Conservation (phyloP, 2,113 vertebrate genomes). For the Indicator indicator region DNA sequence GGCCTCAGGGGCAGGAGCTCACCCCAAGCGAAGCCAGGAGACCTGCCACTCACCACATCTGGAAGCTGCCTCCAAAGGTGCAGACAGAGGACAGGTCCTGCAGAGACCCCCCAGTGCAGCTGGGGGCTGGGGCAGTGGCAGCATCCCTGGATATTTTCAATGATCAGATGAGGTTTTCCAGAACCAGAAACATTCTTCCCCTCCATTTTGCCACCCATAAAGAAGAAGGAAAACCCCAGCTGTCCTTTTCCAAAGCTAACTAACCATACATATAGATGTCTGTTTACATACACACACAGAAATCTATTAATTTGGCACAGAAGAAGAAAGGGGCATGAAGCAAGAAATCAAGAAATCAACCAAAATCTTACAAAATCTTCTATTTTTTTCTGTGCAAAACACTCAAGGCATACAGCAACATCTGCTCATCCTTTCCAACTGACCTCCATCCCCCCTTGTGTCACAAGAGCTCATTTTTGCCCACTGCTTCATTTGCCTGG, state of each 20-base stretch:
- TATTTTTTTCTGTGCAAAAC: not conserved
- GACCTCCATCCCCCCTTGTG: not conserved
- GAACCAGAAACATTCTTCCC: not conserved
- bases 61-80: not conserved
- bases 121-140: rapidly evolving
- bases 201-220: not conserved
- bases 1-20: not conserved
- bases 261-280: rapidly evolving
- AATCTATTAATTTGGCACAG: not conserved
- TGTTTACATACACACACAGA: rapidly evolving
- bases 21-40: not conserved
- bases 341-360: not conserved
- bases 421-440: not conserved
- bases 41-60: not conserved
- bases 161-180: not conserved
- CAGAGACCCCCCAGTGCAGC: rapidly evolving
- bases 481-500: rapidly evolving
- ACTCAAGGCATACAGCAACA: not conserved
- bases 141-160: not conserved
- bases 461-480: not conserved
- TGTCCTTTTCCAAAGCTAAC: not conserved
- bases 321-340: not conserved
- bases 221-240: not conserved
- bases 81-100: not conserved
- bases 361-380: not conserved